Conservation (phyloP, 1,140 invertebrate species). For the Heterodera schachtii region DNA sequence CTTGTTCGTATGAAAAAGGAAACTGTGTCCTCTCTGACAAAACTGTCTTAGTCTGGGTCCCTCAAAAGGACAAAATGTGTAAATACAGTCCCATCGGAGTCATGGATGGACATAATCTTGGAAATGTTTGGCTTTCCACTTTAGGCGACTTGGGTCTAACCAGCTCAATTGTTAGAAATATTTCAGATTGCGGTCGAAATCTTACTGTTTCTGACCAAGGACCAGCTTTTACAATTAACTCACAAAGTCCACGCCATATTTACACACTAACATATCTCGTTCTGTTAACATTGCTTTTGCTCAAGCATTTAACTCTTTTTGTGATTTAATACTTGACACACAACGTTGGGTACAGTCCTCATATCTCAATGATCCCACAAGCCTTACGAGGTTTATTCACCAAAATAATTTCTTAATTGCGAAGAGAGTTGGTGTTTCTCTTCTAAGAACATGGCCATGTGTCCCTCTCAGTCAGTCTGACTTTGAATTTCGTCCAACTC, state of each 20-base stretch:
- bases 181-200: too few species aligned
- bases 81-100: too few species aligned
- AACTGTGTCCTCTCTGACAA: too few species aligned
- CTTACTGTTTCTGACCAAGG: too few species aligned
- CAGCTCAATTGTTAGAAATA: too few species aligned
- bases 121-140: too few species aligned
- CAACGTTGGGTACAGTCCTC: neutral
- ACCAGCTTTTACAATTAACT: too few species aligned
- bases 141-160: too few species aligned
- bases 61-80: too few species aligned
- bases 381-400: neutral
- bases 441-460: slow-evolving; percentile 4
- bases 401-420: neutral
- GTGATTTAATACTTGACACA: neutral
- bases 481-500: neutral
- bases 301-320: neutral
- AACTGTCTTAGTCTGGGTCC: too few species aligned
- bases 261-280: neutral
- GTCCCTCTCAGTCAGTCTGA: neutral
- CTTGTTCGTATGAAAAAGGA: too few species aligned
- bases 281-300: neutral
- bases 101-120: too few species aligned
- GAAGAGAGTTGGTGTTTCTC: neutral
- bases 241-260: neutral
- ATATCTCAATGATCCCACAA: neutral